These are phyloP conservation scores for Bucorvus abyssinicus DNA, from an alignment of 2,797 vertebrate genomes.

Conservation along the genomic window DNA sequence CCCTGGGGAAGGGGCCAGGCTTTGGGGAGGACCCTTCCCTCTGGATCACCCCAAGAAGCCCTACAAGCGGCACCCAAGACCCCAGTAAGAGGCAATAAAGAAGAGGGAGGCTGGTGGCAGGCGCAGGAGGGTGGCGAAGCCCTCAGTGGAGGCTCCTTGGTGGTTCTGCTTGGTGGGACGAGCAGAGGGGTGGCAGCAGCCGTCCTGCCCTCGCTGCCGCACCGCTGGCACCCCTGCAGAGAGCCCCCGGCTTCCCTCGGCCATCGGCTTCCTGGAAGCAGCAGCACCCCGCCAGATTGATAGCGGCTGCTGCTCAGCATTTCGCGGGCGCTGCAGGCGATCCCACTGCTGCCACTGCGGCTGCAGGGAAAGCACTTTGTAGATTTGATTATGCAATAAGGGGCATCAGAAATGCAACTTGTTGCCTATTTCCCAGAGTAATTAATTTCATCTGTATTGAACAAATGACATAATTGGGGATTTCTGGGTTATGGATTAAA, in stretches of 20 bases:
- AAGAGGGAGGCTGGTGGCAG: not conserved
- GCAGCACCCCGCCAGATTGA: not conserved
- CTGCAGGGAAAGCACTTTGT: not conserved
- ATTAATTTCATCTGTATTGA: slow-evolving; percentile 69
- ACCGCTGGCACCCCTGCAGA: rapidly evolving
- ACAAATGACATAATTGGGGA: slow-evolving; percentile 67
- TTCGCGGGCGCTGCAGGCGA: not conserved
- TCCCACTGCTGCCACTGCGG: not conserved
- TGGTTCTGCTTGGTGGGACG: not conserved
- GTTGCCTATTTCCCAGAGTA: slow-evolving; percentile 63
- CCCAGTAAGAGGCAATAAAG: rapidly evolving
- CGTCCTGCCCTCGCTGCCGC: rapidly evolving
- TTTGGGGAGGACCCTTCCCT: not conserved
- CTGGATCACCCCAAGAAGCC: not conserved
- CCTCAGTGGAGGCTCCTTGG: not conserved
- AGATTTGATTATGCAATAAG: not conserved
- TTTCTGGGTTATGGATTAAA: slow-evolving; percentile 69
- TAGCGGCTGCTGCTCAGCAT: not conserved
- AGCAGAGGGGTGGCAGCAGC: not conserved
- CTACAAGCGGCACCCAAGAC: rapidly evolving
- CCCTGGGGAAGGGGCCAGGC: too few relatives aligned
- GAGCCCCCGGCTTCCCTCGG: not conserved
- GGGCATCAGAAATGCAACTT: slow-evolving; percentile 53
- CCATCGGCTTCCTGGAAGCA: not conserved
- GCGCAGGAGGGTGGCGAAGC: not conserved